Evolutionary conservation across 2,113 vertebrate genomes (phyloP).

Genomic region (Syngnathus scovelli): DNA sequence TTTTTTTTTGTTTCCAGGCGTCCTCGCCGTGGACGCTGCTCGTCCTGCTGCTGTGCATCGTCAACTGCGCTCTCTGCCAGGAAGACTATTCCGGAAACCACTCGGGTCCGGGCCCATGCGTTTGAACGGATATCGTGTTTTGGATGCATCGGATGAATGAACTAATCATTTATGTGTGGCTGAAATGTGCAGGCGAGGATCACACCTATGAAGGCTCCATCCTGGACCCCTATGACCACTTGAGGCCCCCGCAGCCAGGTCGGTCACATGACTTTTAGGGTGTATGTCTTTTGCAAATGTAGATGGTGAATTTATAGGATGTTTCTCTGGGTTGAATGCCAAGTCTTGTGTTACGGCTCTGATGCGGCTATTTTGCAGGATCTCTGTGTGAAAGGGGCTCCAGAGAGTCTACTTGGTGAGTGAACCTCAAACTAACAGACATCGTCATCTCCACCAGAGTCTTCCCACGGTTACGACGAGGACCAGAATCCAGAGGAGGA

Average conservation of each 20-base stretch:
- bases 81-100: constrained; percentile 58
- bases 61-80: constrained; percentile 48
- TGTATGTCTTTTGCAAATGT: not conserved
- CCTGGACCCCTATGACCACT: constrained; percentile 43
- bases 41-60: constrained; percentile 39
- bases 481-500: constrained; percentile 42
- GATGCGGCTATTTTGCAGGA: not conserved
- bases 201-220: constrained; percentile 60
- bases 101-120: constrained; percentile 54
- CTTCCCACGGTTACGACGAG: constrained; percentile 51
- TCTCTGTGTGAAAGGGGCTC: not conserved
- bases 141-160: not conserved
- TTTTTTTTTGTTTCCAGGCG: constrained; percentile 31
- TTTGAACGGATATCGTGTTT: not conserved
- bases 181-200: constrained; percentile 60
- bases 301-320: not conserved
- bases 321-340: not conserved
- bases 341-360: not conserved
- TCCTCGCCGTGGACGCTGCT: constrained; percentile 43
- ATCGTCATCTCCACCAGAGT: constrained; percentile 40
- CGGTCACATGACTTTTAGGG: constrained; percentile 5
- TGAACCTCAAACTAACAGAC: constrained; percentile 14
- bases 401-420: not conserved
- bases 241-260: constrained; percentile 57
- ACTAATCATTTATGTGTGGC: not conserved